Conservation (phyloP, 2,113 vertebrate genomes). For the Butastur rufipennis region DNA sequence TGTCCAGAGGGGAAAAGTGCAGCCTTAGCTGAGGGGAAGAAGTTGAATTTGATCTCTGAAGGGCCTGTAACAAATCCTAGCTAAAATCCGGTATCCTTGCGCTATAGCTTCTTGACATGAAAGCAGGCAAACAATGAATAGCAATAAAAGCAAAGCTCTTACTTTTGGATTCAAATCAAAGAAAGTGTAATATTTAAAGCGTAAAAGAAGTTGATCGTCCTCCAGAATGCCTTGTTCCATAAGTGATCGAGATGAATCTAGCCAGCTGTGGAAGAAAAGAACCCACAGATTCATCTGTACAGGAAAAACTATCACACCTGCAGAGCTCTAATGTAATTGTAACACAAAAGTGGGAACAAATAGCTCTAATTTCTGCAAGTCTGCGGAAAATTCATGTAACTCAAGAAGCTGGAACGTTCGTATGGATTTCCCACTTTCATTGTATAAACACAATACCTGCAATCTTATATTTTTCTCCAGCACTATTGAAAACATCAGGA, state of each 20-base stretch:
- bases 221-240: slow-evolving; percentile 93
- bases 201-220: slow-evolving; percentile 86
- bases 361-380: neutral
- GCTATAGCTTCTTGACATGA: neutral
- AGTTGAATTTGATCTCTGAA: neutral
- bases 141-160: slow-evolving; percentile 55
- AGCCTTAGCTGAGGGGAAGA: neutral
- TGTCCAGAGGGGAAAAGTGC: slow-evolving; percentile 11
- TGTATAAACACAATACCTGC: neutral
- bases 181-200: slow-evolving; percentile 97
- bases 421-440: neutral
- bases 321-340: neutral
- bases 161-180: slow-evolving; percentile 99
- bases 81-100: neutral
- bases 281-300: neutral
- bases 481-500: neutral
- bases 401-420: neutral
- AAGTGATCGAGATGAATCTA: slow-evolving; percentile 93
- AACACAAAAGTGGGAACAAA: neutral
- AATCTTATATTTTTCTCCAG: neutral
- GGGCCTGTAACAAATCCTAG: neutral
- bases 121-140: neutral
- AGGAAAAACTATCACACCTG: neutral
- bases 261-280: slow-evolving; percentile 81
- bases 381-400: neutral